Evolutionary conservation across 2,113 vertebrate species (phyloP).

Genomic region (Osmerus mordax): DNA sequence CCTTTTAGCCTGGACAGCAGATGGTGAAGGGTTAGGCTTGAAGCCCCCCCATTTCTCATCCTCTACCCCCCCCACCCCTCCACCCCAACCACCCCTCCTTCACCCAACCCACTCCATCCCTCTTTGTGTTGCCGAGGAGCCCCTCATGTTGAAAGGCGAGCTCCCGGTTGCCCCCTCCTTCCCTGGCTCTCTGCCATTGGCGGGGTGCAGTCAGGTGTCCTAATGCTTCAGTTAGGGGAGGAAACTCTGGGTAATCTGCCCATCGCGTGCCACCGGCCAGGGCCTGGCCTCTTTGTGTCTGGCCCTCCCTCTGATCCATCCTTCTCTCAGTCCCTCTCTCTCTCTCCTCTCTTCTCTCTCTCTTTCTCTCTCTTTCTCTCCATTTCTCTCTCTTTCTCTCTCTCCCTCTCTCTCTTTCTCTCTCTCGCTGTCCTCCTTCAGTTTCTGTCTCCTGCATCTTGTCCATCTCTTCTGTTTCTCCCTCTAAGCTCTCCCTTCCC

Average conservation of each 20-base stretch:
- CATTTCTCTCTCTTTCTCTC: slow-evolving; percentile 46
- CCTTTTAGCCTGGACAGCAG: slow-evolving; percentile 76
- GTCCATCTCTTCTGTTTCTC: background rate
- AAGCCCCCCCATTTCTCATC: slow-evolving; percentile 52
- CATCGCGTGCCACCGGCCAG: slow-evolving; percentile 71
- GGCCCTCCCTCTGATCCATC: slow-evolving; percentile 63
- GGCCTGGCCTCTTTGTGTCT: slow-evolving; percentile 70
- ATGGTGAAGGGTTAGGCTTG: slow-evolving; percentile 81
- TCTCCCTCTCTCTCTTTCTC: slow-evolving; percentile 47
- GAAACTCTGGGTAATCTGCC: slow-evolving; percentile 72
- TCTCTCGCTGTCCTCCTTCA: background rate
- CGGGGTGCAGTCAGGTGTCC: slow-evolving; percentile 70
- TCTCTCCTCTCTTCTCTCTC: slow-evolving; percentile 48
- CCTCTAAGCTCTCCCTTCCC: background rate
- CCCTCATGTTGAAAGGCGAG: slow-evolving; percentile 63
- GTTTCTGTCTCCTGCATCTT: background rate
- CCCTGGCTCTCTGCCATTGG: slow-evolving; percentile 66
- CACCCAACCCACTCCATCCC: slow-evolving; percentile 51
- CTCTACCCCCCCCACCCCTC: slow-evolving; percentile 43
- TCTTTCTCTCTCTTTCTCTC: slow-evolving; percentile 48
- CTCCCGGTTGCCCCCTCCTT: slow-evolving; percentile 47
- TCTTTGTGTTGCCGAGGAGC: slow-evolving; percentile 68
- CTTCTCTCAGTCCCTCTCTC: slow-evolving; percentile 39
- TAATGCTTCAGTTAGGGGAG: slow-evolving; percentile 69
- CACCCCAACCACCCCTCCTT: slow-evolving; percentile 12